These are phyloP conservation scores for Notospermus geniculatus DNA, from an alignment of 1,140 invertebrate genomes.

Conservation along the genomic window DNA sequence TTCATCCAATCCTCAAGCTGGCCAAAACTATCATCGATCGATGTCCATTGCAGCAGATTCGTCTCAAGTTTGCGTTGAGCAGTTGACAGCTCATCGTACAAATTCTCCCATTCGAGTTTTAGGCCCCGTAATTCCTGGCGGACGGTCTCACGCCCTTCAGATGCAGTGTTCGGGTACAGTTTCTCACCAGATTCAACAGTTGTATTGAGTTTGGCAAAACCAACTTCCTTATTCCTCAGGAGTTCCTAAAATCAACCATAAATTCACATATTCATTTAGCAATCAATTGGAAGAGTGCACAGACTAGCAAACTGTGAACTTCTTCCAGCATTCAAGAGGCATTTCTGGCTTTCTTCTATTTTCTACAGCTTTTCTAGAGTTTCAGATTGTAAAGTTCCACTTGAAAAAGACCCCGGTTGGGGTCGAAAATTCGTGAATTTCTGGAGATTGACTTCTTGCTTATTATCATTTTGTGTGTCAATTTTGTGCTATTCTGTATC, in stretches of 20 bases:
- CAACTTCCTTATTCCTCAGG: slow-evolving; percentile 73
- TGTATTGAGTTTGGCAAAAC: slow-evolving; percentile 74
- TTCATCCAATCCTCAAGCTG: slow-evolving; percentile 82
- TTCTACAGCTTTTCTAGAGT: too few relatives aligned
- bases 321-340: too few relatives aligned
- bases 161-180: slow-evolving; percentile 79
- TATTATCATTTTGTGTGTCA: too few relatives aligned
- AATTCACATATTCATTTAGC: too few relatives aligned
- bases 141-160: slow-evolving; percentile 82
- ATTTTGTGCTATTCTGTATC: too few relatives aligned
- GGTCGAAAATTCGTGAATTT: too few relatives aligned
- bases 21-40: slow-evolving; percentile 61
- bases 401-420: too few relatives aligned
- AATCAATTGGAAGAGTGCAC: too few relatives aligned
- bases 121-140: slow-evolving; percentile 73
- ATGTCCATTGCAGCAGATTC: slow-evolving; percentile 60
- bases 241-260: slow-evolving; percentile 76
- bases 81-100: slow-evolving; percentile 68
- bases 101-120: slow-evolving; percentile 68
- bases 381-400: too few relatives aligned
- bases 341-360: too few relatives aligned
- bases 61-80: slow-evolving; percentile 74
- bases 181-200: slow-evolving; percentile 86
- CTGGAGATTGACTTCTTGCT: too few relatives aligned
- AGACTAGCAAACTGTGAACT: too few relatives aligned